A percentile compares a stretch with the other conserved stretches of the same genome.
Conservation (phyloP, 2,797 vertebrate genomes). For the Pseudochirops corinnae region DNA sequence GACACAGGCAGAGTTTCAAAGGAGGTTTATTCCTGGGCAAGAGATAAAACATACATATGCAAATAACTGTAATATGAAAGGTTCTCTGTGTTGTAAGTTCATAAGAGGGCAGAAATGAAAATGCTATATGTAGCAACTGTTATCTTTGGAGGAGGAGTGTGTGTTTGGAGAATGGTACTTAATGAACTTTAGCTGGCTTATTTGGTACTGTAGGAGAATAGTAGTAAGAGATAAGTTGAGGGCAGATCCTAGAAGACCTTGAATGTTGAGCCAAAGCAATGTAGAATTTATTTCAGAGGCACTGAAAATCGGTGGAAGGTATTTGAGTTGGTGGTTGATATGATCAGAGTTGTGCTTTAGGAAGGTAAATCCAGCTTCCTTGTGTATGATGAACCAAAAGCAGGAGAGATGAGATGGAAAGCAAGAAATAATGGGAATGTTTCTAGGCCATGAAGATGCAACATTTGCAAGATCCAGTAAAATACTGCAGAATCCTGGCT, state of each 20-base stretch:
- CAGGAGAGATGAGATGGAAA: not conserved
- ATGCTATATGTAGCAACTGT: not conserved
- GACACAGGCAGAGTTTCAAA: not conserved
- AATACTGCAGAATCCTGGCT: not conserved
- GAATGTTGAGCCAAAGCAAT: not conserved
- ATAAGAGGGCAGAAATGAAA: not conserved
- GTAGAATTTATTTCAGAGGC: not conserved
- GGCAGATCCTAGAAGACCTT: not conserved
- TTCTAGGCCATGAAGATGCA: not conserved
- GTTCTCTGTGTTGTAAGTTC: not conserved
- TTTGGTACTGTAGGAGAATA: not conserved
- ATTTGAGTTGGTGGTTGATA: not conserved
- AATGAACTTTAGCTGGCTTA: not conserved
- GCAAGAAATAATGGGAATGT: not conserved
- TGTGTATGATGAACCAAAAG: not conserved
- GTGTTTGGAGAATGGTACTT: not conserved
- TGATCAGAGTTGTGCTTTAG: not conserved
- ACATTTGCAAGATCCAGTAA: not conserved
- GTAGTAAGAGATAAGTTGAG: not conserved
- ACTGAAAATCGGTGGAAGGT: not conserved
- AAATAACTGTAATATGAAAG: not conserved
- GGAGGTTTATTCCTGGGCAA: not conserved
- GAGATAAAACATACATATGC: not conserved
- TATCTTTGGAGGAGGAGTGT: not conserved
- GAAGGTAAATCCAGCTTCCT: not conserved